Evolutionary conservation across 2,113 vertebrate genomes (phyloP).

Genomic region (Pachypanchax playfairii): DNA sequence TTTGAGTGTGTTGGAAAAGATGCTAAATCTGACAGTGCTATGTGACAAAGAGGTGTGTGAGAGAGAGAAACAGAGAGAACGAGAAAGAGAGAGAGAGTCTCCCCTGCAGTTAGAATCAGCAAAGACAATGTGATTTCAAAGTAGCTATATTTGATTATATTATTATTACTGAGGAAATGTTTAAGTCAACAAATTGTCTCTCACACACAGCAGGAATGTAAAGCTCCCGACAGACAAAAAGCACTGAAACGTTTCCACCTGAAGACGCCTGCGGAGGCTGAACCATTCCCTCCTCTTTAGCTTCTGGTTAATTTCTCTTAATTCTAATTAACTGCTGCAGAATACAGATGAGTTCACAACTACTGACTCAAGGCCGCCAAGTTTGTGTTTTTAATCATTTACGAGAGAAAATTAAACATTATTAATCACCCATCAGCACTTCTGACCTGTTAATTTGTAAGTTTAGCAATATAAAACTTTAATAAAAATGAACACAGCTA

Average conservation of each 20-base stretch:
- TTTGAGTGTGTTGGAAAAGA: conserved; percentile 14
- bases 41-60: background rate
- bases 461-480: too few species aligned
- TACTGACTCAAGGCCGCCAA: background rate
- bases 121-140: conserved; percentile 15
- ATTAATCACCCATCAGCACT: too few species aligned
- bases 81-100: too few species aligned
- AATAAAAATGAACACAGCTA: too few species aligned
- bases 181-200: conserved; percentile 28
- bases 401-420: too few species aligned
- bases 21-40: conserved; percentile 15
- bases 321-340: background rate
- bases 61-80: too few species aligned
- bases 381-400: background rate
- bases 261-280: background rate
- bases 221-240: conserved; percentile 20
- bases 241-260: background rate
- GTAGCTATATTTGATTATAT: conserved; percentile 31
- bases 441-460: too few species aligned
- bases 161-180: conserved; percentile 8
- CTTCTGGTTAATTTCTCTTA: background rate
- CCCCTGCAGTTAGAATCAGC: background rate
- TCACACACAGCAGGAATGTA: background rate
- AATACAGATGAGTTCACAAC: too few species aligned
- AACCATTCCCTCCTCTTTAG: background rate